Evolutionary conservation across 37 sponge, comb jelly and placozoan genomes (phyloP).

Genomic region (Ephydatia muelleri): DNA sequence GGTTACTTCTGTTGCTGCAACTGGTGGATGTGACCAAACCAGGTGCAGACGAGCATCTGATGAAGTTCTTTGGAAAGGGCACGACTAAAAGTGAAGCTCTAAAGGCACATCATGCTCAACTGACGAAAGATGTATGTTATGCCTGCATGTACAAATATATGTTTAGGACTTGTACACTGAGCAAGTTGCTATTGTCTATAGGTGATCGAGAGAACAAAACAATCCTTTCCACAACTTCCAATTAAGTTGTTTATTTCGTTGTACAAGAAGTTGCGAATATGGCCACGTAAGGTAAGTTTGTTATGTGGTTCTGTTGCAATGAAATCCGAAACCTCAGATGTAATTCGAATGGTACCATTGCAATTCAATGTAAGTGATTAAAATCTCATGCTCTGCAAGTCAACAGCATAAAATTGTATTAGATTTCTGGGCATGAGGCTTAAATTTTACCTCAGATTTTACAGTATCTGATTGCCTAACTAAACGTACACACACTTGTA

Average conservation of each 20-base stretch:
- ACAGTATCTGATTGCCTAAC: no score
- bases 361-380: no score
- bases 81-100: constrained; percentile 4
- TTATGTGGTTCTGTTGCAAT: no score
- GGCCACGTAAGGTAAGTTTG: constrained; percentile 18
- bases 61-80: constrained; percentile 10
- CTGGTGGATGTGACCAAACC: constrained; percentile 39
- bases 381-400: no score
- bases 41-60: constrained; percentile 4
- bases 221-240: not conserved
- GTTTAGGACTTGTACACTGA: not conserved
- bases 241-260: constrained; percentile 7
- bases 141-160: not conserved
- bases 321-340: no score
- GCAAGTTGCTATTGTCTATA: not conserved
- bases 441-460: no score
- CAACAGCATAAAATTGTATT: no score
- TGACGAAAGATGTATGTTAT: constrained; percentile 19
- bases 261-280: constrained; percentile 12
- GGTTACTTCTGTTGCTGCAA: constrained; percentile 36
- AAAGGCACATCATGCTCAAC: constrained; percentile 8
- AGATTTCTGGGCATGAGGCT: no score
- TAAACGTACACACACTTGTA: no score
- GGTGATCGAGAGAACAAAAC: not conserved
- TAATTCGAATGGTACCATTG: no score